Evolutionary conservation across 2,113 vertebrate genomes (phyloP).

Genomic region (Hymenochirus boettgeri): DNA sequence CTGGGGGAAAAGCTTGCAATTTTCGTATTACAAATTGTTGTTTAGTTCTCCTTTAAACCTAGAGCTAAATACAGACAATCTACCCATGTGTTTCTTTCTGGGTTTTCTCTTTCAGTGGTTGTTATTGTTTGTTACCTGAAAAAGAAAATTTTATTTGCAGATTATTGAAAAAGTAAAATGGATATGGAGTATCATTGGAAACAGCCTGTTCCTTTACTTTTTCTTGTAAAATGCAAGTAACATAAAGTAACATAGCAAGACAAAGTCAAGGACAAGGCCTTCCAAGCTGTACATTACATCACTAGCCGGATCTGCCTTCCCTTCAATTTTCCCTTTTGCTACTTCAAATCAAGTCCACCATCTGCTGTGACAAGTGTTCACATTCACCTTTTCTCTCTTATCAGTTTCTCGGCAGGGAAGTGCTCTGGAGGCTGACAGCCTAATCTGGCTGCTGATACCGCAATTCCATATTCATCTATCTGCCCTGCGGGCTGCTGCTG

Average conservation of each 20-base stretch:
- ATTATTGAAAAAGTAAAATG: too few relatives aligned
- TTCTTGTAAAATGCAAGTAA: conserved; percentile 4
- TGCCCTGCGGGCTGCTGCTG: conserved; percentile 44
- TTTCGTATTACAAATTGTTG: too few relatives aligned
- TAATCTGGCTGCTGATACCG: conserved; percentile 55
- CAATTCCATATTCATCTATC: conserved; percentile 56
- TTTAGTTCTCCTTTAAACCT: too few relatives aligned
- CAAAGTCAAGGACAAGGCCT: conserved; percentile 10
- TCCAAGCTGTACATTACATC: not conserved
- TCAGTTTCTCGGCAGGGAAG: conserved; percentile 69
- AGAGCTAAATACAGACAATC: too few relatives aligned
- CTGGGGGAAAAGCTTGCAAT: too few relatives aligned
- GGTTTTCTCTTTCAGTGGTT: too few relatives aligned
- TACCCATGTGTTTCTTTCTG: too few relatives aligned
- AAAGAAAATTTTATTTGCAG: too few relatives aligned
- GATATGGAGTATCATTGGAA: too few relatives aligned
- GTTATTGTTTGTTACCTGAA: too few relatives aligned
- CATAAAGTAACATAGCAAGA: conserved; percentile 4
- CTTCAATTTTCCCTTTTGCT: conserved; percentile 8
- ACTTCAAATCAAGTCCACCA: conserved; percentile 67
- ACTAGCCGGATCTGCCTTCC: not conserved
- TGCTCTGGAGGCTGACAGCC: conserved; percentile 59
- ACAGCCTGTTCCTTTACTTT: conserved; percentile 5
- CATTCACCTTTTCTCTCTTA: conserved; percentile 80
- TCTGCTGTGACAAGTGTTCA: conserved; percentile 75